Evolutionary conservation across 2,888 invertebrate genomes (phyloP).

Genomic region (Electrophaes corylata): DNA sequence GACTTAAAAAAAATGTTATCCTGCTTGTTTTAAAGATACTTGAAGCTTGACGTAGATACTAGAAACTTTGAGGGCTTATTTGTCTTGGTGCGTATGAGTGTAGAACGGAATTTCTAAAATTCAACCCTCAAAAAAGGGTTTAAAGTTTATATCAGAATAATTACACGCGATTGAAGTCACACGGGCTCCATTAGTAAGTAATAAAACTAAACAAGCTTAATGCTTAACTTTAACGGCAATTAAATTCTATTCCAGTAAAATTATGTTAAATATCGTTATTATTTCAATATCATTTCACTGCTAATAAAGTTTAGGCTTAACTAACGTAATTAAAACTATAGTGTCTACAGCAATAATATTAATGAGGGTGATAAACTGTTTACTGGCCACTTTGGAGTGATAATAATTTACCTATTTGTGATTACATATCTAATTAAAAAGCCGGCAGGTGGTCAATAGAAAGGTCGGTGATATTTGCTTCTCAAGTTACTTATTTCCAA

Average conservation of each 20-base stretch:
- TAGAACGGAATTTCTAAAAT: too few relatives aligned
- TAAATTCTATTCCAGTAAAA: not conserved
- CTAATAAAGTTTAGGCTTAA: slow-evolving; percentile 6
- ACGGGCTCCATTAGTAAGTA: too few relatives aligned
- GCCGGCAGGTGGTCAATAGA: slow-evolving; percentile 11
- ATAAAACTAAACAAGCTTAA: not conserved
- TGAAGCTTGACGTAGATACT: too few relatives aligned
- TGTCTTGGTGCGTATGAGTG: too few relatives aligned
- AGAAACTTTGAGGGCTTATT: too few relatives aligned
- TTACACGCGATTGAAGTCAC: too few relatives aligned
- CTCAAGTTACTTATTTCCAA: not conserved
- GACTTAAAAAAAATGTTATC: too few relatives aligned
- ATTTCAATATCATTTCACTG: slow-evolving; percentile 1
- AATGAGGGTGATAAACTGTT: slow-evolving; percentile 15
- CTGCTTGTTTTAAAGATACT: too few relatives aligned
- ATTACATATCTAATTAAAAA: slow-evolving; percentile 20
- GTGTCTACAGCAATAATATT: slow-evolving; percentile 16
- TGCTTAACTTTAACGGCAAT: not conserved
- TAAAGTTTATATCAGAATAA: too few relatives aligned
- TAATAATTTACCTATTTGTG: slow-evolving; percentile 21
- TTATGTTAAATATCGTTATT: not conserved
- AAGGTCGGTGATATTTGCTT: not conserved
- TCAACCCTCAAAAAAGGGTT: too few relatives aligned
- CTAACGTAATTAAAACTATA: slow-evolving; percentile 20
- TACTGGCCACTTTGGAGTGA: slow-evolving; percentile 12